These are phyloP conservation scores for Plebejus melissa DNA, from an alignment of 2,888 invertebrate genomes.

Conservation along the genomic window DNA sequence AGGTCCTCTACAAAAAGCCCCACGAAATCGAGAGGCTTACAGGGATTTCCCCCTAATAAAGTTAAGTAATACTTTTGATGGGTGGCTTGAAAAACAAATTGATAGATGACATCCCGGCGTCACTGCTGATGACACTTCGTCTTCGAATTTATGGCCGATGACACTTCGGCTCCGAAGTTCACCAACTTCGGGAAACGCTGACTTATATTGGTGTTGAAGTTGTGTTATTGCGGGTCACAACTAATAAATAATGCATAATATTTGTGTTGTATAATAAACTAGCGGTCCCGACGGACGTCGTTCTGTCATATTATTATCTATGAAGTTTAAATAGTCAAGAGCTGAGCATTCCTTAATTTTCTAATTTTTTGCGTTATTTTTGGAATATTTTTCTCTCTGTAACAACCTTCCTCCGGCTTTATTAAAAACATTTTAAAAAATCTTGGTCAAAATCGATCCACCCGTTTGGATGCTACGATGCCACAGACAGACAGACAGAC, in stretches of 20 bases:
- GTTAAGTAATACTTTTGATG: constrained; percentile 24
- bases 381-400: too few relatives aligned
- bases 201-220: neutral
- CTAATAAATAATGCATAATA: neutral
- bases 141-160: constrained; percentile 30
- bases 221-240: neutral
- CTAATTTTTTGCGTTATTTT: too few relatives aligned
- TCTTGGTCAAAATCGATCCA: too few relatives aligned
- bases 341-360: too few relatives aligned
- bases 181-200: constrained; percentile 31
- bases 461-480: too few relatives aligned
- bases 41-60: constrained; percentile 11
- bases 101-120: constrained; percentile 25
- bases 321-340: too few relatives aligned
- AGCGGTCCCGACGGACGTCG: too few relatives aligned
- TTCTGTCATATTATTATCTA: too few relatives aligned
- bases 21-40: neutral
- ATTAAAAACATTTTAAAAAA: neutral
- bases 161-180: constrained; percentile 33
- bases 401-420: too few relatives aligned
- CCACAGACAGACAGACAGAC: too few relatives aligned
- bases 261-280: neutral
- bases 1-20: neutral
- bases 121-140: constrained; percentile 29
- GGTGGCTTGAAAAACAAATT: constrained; percentile 24